These are phyloP conservation scores for Amiota communis DNA, from an alignment of 2,888 invertebrate genomes.

Conservation along the genomic window DNA sequence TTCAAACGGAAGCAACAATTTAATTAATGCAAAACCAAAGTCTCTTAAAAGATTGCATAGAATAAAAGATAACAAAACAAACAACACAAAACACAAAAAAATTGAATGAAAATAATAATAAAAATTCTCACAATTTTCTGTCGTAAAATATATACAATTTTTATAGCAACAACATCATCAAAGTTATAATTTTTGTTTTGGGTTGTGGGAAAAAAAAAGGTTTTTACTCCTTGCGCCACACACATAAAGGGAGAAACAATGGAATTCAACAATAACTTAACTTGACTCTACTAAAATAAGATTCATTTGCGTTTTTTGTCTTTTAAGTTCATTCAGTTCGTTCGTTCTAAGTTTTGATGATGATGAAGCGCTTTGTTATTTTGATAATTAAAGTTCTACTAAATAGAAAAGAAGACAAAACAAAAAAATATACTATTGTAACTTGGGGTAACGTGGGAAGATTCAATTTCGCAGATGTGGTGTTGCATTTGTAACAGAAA, in stretches of 20 bases:
- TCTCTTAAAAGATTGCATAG: conserved; percentile 46
- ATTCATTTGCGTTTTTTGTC: conserved; percentile 51
- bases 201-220: conserved; percentile 59
- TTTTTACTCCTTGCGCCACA: conserved; percentile 52
- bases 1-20: conserved; percentile 55
- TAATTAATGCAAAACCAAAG: conserved; percentile 63
- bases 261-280: conserved; percentile 41
- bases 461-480: conserved; percentile 14
- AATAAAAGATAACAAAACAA: conserved; percentile 28
- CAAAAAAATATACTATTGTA: conserved; percentile 33
- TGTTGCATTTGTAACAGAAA: conserved; percentile 23
- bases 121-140: conserved; percentile 49
- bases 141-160: conserved; percentile 24
- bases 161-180: conserved; percentile 7
- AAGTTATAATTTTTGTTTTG: conserved; percentile 40
- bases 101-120: conserved; percentile 43
- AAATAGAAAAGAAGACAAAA: conserved; percentile 36
- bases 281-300: conserved; percentile 2
- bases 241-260: conserved; percentile 55
- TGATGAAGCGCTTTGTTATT: conserved; percentile 34
- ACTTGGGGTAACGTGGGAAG: conserved; percentile 26
- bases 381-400: conserved; percentile 59
- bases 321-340: conserved; percentile 1
- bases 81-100: too few species aligned
- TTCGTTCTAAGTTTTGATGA: conserved; percentile 28